Percentiles rank a stretch among this genome's conserved stretches.
Conservation (phyloP, 1,140 invertebrate genomes). For the Metaphire vulgaris region DNA sequence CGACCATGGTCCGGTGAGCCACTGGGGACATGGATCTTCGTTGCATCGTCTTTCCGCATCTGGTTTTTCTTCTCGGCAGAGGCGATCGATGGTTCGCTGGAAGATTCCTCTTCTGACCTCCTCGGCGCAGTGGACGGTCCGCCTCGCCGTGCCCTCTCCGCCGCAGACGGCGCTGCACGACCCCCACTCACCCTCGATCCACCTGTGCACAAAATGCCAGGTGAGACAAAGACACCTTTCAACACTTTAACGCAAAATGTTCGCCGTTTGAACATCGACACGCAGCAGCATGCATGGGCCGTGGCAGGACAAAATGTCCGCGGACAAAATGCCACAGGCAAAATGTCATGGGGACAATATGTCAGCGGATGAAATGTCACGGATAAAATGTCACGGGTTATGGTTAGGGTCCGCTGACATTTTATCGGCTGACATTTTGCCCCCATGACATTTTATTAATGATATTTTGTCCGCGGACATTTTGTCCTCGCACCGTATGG, state of each 20-base stretch:
- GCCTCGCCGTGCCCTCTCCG: background rate
- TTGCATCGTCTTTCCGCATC: background rate
- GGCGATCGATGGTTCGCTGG: background rate
- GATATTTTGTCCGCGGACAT: too few species aligned
- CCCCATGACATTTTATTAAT: too few species aligned
- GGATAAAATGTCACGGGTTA: background rate
- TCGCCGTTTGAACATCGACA: background rate
- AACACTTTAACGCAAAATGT: too few species aligned
- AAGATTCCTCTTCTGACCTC: background rate
- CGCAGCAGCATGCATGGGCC: background rate
- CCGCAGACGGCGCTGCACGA: background rate
- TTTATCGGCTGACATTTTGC: too few species aligned
- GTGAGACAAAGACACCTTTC: too few species aligned
- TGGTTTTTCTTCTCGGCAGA: background rate
- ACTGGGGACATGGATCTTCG: background rate
- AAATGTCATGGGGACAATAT: background rate
- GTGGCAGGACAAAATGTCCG: background rate
- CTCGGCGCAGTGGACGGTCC: background rate
- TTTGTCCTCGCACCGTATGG: too few species aligned
- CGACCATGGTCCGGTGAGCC: background rate
- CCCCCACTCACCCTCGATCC: background rate
- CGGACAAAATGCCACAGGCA: background rate
- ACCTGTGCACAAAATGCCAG: background rate
- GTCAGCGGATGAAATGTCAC: background rate
- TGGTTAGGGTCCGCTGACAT: too few species aligned